These are phyloP conservation scores for Helicolenus hilgendorfi DNA, from an alignment of 2,797 vertebrate species.

Conservation along the genomic window DNA sequence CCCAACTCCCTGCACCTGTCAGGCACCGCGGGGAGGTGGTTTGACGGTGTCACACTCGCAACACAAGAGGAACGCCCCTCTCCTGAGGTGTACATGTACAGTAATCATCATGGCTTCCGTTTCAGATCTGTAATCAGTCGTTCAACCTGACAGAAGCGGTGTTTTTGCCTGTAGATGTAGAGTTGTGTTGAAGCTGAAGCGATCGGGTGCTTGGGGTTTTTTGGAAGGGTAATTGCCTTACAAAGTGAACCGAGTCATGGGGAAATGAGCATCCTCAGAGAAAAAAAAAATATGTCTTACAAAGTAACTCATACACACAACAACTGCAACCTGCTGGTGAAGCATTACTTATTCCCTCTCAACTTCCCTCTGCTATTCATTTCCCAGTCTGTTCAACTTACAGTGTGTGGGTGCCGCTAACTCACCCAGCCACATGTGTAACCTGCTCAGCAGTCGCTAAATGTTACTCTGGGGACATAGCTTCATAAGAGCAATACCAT, in stretches of 20 bases:
- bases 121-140: slow-evolving; percentile 90
- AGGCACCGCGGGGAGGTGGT: slow-evolving; percentile 78
- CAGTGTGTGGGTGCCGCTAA: slow-evolving; percentile 86
- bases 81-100: slow-evolving; percentile 83
- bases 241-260: slow-evolving; percentile 81
- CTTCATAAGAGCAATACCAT: slow-evolving; percentile 88
- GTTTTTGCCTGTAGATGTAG: slow-evolving; percentile 68
- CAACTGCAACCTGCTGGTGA: slow-evolving; percentile 76
- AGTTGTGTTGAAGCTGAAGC: slow-evolving; percentile 69
- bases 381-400: slow-evolving; percentile 83
- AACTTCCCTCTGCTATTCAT: slow-evolving; percentile 83
- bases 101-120: slow-evolving; percentile 86
- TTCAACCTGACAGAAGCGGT: slow-evolving; percentile 85
- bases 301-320: slow-evolving; percentile 83
- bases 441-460: slow-evolving; percentile 86
- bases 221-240: slow-evolving; percentile 82
- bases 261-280: slow-evolving; percentile 84
- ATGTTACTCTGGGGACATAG: slow-evolving; percentile 88
- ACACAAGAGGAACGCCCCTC: slow-evolving; percentile 74
- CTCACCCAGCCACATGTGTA: slow-evolving; percentile 80
- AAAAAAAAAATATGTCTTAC: slow-evolving; percentile 70
- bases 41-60: slow-evolving; percentile 76
- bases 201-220: slow-evolving; percentile 67
- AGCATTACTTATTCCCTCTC: slow-evolving; percentile 87
- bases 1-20: slow-evolving; percentile 84